Evolutionary conservation across 2,113 vertebrate species (phyloP), one percentile per base, ranked within the genome.

Genomic region (Eonycteris spelaea): DNA sequence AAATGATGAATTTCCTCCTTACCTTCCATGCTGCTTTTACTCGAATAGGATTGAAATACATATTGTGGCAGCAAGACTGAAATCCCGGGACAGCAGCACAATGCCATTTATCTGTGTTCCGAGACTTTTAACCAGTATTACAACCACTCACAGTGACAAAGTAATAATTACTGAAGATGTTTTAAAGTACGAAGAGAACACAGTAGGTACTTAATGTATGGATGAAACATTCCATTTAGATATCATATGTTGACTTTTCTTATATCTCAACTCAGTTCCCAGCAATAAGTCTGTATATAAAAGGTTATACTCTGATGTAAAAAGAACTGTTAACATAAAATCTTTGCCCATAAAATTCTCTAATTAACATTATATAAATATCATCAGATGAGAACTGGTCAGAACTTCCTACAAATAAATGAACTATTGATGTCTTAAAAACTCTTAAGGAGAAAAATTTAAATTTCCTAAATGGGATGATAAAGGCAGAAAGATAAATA

Each of bases 1-100:
- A 97, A 93, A 94, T 96, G 82, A 96, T 88, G 71, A 91, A 96
- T 94, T 51, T 38, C 68, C n/a, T 97, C 63, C n/a, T 86, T 85
- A 70, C 48, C 30, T 67, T 84, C 45, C 6, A 12, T 3, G 55
- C 57, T 68, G 65, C 26, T 87, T 75, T 71, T 90, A 63, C 70
- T 38, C 87, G 35, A 83, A 73, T 11, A 82, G 68, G n/a, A 78
- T 61, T 53, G 71, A 97, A 96, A 85, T 90, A 82, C 33, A 53
- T n/a, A 40, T 28, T 74, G 48, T 59, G 90, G n/a, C 83, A 86
- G 19, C 55, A 92, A 87, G 28, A 19, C 53, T 94, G 67, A 93
- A 96, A 91, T 75, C n/a, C 73, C 83, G 7, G n/a, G 28, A 92
- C 48, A 53, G n/a, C 28, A 67, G 24, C 61, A 61, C 12, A 18